Percentiles rank a stretch among this genome's conserved stretches.
phyloP scores from a whole-genome alignment of 2,888 invertebrate genomes.

The Ennomos fuscantarius region DNA sequence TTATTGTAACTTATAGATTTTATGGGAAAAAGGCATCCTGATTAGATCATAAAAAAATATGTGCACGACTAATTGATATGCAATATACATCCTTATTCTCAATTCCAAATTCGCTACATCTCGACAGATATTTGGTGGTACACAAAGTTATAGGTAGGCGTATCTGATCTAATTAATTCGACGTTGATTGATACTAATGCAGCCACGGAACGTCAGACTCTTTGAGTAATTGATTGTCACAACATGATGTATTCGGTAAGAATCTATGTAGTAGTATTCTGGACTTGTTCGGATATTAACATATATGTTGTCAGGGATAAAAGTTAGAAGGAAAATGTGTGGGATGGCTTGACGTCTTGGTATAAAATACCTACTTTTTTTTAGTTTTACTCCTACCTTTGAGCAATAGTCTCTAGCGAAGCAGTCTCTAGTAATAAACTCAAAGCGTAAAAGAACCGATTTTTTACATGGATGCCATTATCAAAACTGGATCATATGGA shows the following conservation, averaged over 20 bases:
- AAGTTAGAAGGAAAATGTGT: constrained; percentile 10
- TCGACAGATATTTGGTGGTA: constrained; percentile 29
- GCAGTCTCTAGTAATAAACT: too few species aligned
- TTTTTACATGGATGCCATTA: too few species aligned
- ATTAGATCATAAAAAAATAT: too few species aligned
- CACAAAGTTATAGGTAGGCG: constrained; percentile 60
- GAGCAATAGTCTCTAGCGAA: too few species aligned
- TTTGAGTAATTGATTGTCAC: constrained; percentile 81
- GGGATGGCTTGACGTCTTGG: not conserved
- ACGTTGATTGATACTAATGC: constrained; percentile 84
- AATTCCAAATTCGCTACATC: constrained; percentile 29
- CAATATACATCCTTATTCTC: too few species aligned
- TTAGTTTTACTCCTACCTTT: too few species aligned
- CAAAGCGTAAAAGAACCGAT: too few species aligned
- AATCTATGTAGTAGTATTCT: constrained; percentile 35
- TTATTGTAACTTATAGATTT: too few species aligned
- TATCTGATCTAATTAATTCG: constrained; percentile 83
- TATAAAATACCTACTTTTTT: not conserved
- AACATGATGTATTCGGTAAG: constrained; percentile 67
- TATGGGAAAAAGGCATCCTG: too few species aligned
- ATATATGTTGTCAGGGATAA: constrained; percentile 19
- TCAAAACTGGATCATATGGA: too few species aligned
- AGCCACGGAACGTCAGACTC: constrained; percentile 63
- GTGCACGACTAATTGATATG: too few species aligned
- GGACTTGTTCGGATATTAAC: constrained; percentile 23